A percentile compares a stretch with the other conserved stretches of the same genome.
phyloP scores from a whole-genome alignment of 2,113 vertebrate genomes.

The Tursiops truncatus region DNA sequence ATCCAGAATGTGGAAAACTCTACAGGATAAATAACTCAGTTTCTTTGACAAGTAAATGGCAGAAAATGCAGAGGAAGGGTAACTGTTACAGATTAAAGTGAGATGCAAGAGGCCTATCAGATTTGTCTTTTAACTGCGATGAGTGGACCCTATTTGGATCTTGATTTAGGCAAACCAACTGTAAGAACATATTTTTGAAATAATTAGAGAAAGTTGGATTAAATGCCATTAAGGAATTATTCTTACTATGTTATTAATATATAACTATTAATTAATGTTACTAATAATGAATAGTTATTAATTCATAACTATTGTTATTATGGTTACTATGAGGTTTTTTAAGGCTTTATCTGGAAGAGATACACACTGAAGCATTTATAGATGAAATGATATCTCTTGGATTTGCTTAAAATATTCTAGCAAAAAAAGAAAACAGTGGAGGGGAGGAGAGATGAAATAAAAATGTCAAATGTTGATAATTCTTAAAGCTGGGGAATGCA shows the following conservation, averaged over 20 bases:
- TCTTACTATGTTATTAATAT: neutral
- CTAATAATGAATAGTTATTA: neutral
- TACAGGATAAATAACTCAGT: neutral
- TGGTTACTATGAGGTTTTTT: neutral
- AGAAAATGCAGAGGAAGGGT: neutral
- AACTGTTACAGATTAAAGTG: neutral
- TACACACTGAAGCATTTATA: neutral
- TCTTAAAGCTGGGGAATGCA: neutral
- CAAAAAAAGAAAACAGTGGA: neutral
- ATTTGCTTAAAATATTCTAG: neutral
- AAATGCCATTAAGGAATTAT: neutral
- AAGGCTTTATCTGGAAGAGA: neutral
- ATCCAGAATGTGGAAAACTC: neutral
- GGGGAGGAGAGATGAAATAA: neutral
- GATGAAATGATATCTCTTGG: neutral
- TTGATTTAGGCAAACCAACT: neutral
- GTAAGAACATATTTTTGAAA: neutral
- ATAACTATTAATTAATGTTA: neutral
- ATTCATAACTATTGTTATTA: neutral
- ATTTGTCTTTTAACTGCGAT: neutral
- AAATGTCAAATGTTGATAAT: neutral
- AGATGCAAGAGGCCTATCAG: neutral
- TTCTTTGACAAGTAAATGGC: neutral
- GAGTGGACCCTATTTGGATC: neutral
- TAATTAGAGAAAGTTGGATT: neutral